Percentiles rank a stretch among this genome's conserved stretches.
These are phyloP conservation scores for Tenualosa thibaudeaui DNA, from an alignment of 2,797 vertebrate species.

Conservation along the genomic window DNA sequence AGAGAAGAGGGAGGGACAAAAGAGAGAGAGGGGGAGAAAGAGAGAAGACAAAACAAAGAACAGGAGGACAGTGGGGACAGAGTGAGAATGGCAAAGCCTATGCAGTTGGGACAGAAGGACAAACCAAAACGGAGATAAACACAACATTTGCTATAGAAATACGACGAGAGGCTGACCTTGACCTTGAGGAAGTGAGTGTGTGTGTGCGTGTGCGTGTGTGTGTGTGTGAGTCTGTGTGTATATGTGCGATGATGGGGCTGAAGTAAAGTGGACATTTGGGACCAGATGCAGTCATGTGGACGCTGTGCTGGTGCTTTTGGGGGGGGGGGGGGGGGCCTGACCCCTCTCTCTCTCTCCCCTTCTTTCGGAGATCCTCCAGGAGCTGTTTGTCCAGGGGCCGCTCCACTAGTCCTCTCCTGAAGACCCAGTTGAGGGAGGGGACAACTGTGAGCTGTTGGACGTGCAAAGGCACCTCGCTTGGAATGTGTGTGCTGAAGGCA, in stretches of 20 bases:
- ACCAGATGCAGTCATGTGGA: too few species aligned
- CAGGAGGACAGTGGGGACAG: conserved; percentile 6
- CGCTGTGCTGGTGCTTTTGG: not conserved
- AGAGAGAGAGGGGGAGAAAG: conserved; percentile 14
- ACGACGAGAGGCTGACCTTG: not conserved
- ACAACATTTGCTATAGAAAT: not conserved
- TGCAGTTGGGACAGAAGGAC: not conserved
- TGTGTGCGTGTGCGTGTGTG: conserved; percentile 47
- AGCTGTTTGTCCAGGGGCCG: not conserved
- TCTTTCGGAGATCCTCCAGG: not conserved
- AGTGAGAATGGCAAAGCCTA: not conserved
- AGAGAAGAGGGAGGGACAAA: not conserved
- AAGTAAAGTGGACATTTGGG: too few species aligned
- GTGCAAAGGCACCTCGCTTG: conserved; percentile 7
- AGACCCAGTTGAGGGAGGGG: not conserved
- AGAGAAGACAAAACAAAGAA: conserved; percentile 30
- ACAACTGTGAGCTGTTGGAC: not conserved
- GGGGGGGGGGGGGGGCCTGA: not conserved
- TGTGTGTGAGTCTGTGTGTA: not conserved
- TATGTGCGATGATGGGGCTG: not conserved
- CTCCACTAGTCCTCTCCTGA: not conserved
- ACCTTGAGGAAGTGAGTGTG: conserved; percentile 37
- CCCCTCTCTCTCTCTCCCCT: too few species aligned
- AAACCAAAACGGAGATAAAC: not conserved
- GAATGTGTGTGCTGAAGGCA: conserved; percentile 66